Percentiles rank a stretch among this genome's conserved stretches.
These are phyloP conservation scores for Phania funesta DNA, from an alignment of 2,888 invertebrate genomes.

Conservation along the genomic window DNA sequence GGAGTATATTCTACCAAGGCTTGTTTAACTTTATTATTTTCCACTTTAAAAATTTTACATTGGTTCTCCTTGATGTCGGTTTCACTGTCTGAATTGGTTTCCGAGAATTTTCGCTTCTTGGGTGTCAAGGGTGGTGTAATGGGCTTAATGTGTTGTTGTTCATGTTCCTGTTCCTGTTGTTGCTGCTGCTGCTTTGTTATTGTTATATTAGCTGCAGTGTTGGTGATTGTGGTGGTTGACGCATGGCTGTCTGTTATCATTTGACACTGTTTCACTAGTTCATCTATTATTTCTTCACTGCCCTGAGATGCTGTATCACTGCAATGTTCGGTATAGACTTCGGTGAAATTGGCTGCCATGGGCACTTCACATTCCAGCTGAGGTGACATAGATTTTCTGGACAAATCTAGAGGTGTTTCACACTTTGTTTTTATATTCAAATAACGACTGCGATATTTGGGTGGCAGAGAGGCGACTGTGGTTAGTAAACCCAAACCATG, in stretches of 20 bases:
- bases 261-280: conserved; percentile 43
- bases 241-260: conserved; percentile 11
- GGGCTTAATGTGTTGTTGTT: conserved; percentile 79
- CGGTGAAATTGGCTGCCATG: conserved; percentile 74
- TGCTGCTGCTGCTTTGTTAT: conserved; percentile 18
- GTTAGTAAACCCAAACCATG: conserved; percentile 79
- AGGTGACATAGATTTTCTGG: conserved; percentile 82
- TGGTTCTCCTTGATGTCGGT: conserved; percentile 68
- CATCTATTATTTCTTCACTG: conserved; percentile 59
- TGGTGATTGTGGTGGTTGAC: background rate
- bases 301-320: conserved; percentile 55
- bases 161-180: background rate
- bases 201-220: background rate
- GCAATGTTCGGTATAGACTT: conserved; percentile 73
- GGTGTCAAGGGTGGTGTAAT: conserved; percentile 91
- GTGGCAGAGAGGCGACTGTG: conserved; percentile 79
- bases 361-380: conserved; percentile 72
- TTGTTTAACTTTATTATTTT: conserved; percentile 15
- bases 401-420: conserved; percentile 86
- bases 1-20: conserved; percentile 59
- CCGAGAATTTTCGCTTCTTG: conserved; percentile 79
- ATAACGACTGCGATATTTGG: conserved; percentile 80
- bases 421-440: conserved; percentile 77
- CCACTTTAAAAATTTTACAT: conserved; percentile 27
- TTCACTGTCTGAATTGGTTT: conserved; percentile 59